Percentiles rank a stretch among this genome's conserved stretches.
Conservation (phyloP, 1,140 invertebrate genomes). For the Diplogasteroides magnus region DNA sequence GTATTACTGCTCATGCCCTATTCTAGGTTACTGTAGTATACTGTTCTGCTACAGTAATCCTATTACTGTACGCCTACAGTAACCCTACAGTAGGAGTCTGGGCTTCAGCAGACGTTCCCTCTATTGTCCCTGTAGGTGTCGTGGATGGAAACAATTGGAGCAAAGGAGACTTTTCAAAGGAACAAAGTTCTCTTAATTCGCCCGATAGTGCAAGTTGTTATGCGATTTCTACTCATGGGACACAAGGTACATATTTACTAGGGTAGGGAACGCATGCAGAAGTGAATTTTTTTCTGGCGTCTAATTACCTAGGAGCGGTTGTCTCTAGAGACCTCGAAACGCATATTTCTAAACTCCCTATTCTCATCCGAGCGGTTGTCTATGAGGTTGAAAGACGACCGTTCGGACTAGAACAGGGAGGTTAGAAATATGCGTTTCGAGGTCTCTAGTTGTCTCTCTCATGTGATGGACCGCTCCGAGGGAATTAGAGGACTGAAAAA, state of each 20-base stretch:
- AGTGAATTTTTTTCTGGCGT: no score
- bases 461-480: not conserved
- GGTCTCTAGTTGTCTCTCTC: not conserved
- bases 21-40: no score
- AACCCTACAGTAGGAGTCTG: no score
- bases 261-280: no score
- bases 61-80: no score
- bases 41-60: no score
- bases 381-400: not conserved
- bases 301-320: no score
- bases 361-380: not conserved
- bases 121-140: not conserved
- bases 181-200: not conserved
- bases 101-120: no score
- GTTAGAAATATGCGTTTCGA: not conserved
- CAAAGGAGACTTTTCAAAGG: not conserved
- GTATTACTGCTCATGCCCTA: not conserved
- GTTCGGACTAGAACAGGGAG: not conserved
- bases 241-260: no score
- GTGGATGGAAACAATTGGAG: not conserved
- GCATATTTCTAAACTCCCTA: not conserved
- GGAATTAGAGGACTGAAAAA: not conserved
- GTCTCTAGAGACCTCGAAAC: not conserved
- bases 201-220: not conserved
- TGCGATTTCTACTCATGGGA: not conserved